Conservation (phyloP, 2,888 invertebrate genomes). For the Apamea monoglypha region DNA sequence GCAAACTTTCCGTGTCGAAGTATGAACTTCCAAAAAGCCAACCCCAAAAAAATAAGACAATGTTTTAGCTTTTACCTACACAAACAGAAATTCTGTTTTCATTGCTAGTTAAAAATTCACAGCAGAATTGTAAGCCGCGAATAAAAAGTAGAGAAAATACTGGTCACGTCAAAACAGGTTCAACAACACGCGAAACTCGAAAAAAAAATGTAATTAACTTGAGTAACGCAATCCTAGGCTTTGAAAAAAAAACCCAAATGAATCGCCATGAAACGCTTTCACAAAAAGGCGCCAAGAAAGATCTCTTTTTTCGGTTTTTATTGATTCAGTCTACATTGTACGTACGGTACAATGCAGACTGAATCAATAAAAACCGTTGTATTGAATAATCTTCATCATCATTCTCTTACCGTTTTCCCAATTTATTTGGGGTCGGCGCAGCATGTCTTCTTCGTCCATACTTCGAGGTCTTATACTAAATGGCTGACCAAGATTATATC, state of each 20-base stretch:
- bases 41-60: not conserved
- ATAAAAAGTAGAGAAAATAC: slow-evolving; percentile 21
- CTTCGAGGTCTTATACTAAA: not conserved
- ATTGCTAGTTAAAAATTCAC: slow-evolving; percentile 31
- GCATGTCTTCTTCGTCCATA: not conserved
- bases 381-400: not conserved
- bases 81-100: slow-evolving; percentile 12
- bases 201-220: slow-evolving; percentile 47
- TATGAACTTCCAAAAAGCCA: not conserved
- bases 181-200: slow-evolving; percentile 28
- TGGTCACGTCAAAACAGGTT: slow-evolving; percentile 28
- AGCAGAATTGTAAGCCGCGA: slow-evolving; percentile 19
- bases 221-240: slow-evolving; percentile 43
- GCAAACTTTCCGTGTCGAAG: not conserved
- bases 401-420: not conserved
- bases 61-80: not conserved
- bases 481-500: not conserved
- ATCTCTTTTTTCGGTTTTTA: no score
- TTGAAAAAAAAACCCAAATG: slow-evolving; percentile 11
- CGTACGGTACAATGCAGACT: not conserved
- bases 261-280: slow-evolving; percentile 15
- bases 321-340: no score
- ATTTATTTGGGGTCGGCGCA: not conserved
- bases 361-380: slow-evolving; percentile 3
- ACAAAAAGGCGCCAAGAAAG: slow-evolving; percentile 6